These are phyloP conservation scores for Drosophila pseudotalamancana DNA, from an alignment of 2,888 invertebrate genomes.

Conservation along the genomic window DNA sequence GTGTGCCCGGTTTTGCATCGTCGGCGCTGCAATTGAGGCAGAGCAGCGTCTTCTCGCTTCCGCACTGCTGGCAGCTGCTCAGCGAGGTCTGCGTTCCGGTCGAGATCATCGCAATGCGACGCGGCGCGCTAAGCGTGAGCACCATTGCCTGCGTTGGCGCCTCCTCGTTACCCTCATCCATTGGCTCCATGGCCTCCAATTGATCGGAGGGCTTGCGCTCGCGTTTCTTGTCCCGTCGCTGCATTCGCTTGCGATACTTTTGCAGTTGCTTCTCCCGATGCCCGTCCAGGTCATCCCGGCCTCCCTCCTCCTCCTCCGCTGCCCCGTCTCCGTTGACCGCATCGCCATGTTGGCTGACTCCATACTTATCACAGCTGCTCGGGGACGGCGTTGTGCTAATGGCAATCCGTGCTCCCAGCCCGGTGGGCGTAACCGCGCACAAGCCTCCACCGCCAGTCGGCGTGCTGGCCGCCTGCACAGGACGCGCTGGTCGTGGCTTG, in stretches of 20 bases:
- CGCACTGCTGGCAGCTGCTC: slow-evolving; percentile 80
- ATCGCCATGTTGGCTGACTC: slow-evolving; percentile 1
- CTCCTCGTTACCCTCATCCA: slow-evolving; percentile 75
- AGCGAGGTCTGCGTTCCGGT: slow-evolving; percentile 84
- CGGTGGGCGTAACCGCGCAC: slow-evolving; percentile 68
- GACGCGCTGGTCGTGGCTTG: slow-evolving; percentile 24
- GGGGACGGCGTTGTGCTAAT: slow-evolving; percentile 36
- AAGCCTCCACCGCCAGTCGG: slow-evolving; percentile 63
- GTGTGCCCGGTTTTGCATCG: not conserved
- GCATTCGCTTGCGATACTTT: slow-evolving; percentile 84
- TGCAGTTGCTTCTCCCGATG: slow-evolving; percentile 84
- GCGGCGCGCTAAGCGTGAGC: slow-evolving; percentile 27
- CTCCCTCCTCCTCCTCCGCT: slow-evolving; percentile 3
- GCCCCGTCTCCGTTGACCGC: not conserved
- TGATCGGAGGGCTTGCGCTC: slow-evolving; percentile 63
- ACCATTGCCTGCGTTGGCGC: slow-evolving; percentile 15
- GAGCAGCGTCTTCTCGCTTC: slow-evolving; percentile 82
- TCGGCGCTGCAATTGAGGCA: slow-evolving; percentile 80
- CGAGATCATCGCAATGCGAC: slow-evolving; percentile 82
- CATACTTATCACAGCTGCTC: slow-evolving; percentile 65
- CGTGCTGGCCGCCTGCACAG: slow-evolving; percentile 42
- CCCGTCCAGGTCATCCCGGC: slow-evolving; percentile 57
- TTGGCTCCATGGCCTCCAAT: slow-evolving; percentile 53
- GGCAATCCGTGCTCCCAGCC: slow-evolving; percentile 56
- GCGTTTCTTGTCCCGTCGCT: slow-evolving; percentile 83